These are phyloP conservation scores for Pedetes capensis DNA, from an alignment of 2,113 vertebrate genomes.

Conservation along the genomic window DNA sequence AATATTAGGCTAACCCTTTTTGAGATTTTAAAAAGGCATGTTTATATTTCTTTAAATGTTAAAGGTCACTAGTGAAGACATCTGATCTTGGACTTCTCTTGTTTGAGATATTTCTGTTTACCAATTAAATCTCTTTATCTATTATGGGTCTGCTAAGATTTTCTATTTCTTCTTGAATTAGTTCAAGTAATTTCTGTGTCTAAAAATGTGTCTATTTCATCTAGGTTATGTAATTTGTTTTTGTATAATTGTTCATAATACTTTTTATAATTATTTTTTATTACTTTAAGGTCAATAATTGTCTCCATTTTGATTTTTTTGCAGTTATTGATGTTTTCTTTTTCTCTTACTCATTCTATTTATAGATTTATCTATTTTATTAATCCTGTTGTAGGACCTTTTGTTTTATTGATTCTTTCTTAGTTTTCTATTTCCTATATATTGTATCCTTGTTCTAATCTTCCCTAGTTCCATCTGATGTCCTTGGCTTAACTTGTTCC, in stretches of 20 bases:
- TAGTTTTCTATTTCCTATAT: background rate
- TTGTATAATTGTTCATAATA: background rate
- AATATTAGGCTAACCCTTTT: background rate
- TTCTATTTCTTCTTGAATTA: background rate
- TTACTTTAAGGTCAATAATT: background rate
- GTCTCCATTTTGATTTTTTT: background rate
- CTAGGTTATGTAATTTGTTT: background rate
- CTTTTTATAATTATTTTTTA: background rate
- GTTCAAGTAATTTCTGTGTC: background rate
- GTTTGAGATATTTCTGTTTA: background rate
- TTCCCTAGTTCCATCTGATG: background rate
- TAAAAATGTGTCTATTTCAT: background rate
- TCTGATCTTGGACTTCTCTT: background rate
- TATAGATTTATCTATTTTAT: background rate
- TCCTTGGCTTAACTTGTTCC: background rate
- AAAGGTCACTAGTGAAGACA: background rate
- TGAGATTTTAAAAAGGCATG: background rate
- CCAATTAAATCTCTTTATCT: background rate
- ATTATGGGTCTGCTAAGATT: background rate
- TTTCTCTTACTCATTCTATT: background rate
- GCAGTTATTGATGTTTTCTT: background rate
- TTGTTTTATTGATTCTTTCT: background rate
- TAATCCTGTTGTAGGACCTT: too few species aligned
- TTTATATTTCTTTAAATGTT: background rate
- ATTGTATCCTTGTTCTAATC: background rate